Evolutionary conservation across 2,113 vertebrate species (phyloP).

Genomic region (Saguinus midas): DNA sequence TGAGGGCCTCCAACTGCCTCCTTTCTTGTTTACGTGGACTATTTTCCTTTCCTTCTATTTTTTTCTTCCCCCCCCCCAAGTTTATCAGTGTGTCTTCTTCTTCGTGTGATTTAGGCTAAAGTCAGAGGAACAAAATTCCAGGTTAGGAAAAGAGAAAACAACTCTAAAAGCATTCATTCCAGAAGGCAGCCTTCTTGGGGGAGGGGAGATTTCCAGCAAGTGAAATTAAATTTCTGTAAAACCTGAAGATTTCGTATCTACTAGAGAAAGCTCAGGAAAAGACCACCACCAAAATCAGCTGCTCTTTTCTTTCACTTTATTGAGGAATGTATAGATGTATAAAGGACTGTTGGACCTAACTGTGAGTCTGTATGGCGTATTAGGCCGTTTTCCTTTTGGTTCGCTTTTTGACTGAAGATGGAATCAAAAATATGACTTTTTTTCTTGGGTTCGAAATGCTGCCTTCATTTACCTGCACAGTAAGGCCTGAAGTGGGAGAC

Average conservation of each 20-base stretch:
- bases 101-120: neutral
- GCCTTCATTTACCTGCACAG: neutral
- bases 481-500: neutral
- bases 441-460: neutral
- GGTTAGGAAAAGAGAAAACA: neutral
- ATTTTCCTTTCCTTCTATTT: slow-evolving; percentile 54
- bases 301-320: neutral
- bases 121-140: slow-evolving; percentile 19
- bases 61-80: neutral
- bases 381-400: neutral
- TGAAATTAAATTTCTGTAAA: slow-evolving; percentile 61
- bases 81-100: neutral
- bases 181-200: slow-evolving; percentile 49
- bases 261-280: neutral
- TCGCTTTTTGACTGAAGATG: neutral
- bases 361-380: neutral
- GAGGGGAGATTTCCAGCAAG: neutral
- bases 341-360: neutral
- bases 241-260: neutral
- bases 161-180: slow-evolving; percentile 1
- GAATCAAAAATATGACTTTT: neutral
- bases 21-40: slow-evolving; percentile 67
- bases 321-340: neutral
- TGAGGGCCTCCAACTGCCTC: neutral
- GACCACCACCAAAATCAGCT: neutral